These are phyloP conservation scores for Anagyrus pseudococci DNA, from an alignment of 2,888 invertebrate genomes.

Conservation along the genomic window DNA sequence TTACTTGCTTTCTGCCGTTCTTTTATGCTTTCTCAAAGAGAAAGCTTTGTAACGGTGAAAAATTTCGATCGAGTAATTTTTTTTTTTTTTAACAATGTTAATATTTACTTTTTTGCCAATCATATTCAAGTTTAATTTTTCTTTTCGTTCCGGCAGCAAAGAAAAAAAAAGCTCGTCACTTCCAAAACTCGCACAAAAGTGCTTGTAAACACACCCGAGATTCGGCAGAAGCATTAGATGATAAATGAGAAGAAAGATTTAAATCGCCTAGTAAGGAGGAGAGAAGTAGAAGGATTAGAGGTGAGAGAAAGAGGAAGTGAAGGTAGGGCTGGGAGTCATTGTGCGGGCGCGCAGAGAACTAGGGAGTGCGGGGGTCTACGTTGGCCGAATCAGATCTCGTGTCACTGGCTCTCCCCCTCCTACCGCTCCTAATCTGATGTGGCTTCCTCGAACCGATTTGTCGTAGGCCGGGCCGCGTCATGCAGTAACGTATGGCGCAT, in stretches of 20 bases:
- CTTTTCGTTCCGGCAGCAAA: neutral
- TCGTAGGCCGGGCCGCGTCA: constrained; percentile 4
- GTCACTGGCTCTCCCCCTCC: constrained; percentile 2
- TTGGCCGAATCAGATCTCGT: constrained; percentile 32
- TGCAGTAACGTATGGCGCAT: neutral
- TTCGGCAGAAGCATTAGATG: too few species aligned
- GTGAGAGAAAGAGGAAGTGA: neutral
- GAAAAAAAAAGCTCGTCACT: neutral
- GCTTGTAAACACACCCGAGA: too few species aligned
- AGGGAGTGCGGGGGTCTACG: neutral
- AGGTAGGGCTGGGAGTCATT: constrained; percentile 8
- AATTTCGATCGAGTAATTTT: too few species aligned
- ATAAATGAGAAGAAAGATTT: neutral
- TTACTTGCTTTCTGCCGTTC: constrained; percentile 6
- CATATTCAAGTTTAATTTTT: too few species aligned
- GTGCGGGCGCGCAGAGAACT: neutral
- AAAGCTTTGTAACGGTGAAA: too few species aligned
- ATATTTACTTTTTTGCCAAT: too few species aligned
- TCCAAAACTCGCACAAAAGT: too few species aligned
- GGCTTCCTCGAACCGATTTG: constrained; percentile 38
- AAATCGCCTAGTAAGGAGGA: neutral
- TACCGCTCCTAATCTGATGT: constrained; percentile 30
- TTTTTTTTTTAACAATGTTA: too few species aligned
- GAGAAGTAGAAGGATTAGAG: constrained; percentile 4
- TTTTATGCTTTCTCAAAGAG: neutral